Base-by-base conservation (phyloP, 2,113 vertebrate species). In the Alouatta palliata region DNA sequence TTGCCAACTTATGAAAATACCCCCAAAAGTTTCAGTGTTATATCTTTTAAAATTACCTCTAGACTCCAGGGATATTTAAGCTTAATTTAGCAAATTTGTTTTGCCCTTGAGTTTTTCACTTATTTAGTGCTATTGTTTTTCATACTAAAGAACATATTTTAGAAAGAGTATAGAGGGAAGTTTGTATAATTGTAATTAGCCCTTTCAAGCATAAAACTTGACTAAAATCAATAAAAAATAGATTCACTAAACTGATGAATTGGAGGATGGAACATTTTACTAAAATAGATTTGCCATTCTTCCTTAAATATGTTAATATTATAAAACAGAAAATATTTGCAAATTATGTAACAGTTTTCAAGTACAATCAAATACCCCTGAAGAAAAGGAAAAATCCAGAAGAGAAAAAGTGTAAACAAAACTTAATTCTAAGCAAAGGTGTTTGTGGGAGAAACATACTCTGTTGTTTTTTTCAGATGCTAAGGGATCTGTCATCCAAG, bases 401-500 rank as follows among this genome's bases (percentile, higher is more conserved):
- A 79, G 81, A 86, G 1, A 58, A 86, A 87, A 94, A 32, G 40
- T 90, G 0, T 49, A 97, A 98, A 56, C 70, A 66, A 96, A 97
- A 89, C 43, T 87, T 43, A 43, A 97, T 95, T 70, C 43, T n/a
- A 96, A 76, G 66, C 25, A 92, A 96, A 95, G 92, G 70, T 1
- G 73, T 68, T 86, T 71, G 71, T 52, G 66, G 93, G 80, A 96
- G 90, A 47, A 96, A 99, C 99, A 96, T 99, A 99, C 99, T 98
- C 99, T 98, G 98, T 99, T 99, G 96, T 99, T 99, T 98, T 99
- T 99, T 95, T 99, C 99, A 35, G 99, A 98, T 91, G 99, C 99
- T 91, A 99, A 97, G 37, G 99, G 99, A 97, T 99, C 99, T 43
- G 99, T 99, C 99, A 99, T 99, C 99, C 99, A 99, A 97, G 99